These are phyloP conservation scores for Megaceryle alcyon DNA, from an alignment of 2,797 vertebrate species.

Conservation along the genomic window DNA sequence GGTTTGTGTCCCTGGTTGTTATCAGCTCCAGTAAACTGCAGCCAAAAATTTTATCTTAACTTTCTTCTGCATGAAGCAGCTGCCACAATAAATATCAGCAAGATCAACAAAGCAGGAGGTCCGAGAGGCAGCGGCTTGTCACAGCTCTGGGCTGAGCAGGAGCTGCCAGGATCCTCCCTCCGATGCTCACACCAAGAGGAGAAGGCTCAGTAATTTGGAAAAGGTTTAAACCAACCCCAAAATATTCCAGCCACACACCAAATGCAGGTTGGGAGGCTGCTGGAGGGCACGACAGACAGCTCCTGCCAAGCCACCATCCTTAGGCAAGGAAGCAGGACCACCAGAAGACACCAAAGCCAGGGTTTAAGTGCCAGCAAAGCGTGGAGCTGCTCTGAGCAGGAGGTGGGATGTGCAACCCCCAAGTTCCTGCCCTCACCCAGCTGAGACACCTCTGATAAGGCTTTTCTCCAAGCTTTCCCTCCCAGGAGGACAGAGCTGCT, in stretches of 20 bases:
- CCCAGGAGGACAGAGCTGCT: background rate
- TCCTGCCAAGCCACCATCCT: accelerated
- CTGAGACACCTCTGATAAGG: background rate
- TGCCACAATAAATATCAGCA: conserved; percentile 25
- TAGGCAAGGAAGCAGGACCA: accelerated
- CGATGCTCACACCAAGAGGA: background rate
- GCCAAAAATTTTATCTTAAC: conserved; percentile 21
- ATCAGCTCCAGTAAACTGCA: background rate
- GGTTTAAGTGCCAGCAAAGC: accelerated
- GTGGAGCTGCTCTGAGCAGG: background rate
- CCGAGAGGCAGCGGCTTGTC: background rate
- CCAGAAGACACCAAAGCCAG: background rate
- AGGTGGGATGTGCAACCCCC: background rate
- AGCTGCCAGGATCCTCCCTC: background rate
- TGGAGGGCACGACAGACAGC: accelerated
- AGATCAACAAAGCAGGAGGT: background rate
- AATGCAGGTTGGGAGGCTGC: accelerated
- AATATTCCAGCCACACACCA: accelerated
- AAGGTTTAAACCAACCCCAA: background rate
- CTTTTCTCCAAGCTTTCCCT: background rate
- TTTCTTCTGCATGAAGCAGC: background rate
- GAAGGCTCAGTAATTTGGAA: background rate
- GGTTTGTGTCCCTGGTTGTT: background rate
- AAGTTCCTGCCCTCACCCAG: accelerated
- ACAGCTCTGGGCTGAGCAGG: background rate